phyloP scores from a whole-genome alignment of 1,140 invertebrate genomes.

The Halyomorpha halys region DNA sequence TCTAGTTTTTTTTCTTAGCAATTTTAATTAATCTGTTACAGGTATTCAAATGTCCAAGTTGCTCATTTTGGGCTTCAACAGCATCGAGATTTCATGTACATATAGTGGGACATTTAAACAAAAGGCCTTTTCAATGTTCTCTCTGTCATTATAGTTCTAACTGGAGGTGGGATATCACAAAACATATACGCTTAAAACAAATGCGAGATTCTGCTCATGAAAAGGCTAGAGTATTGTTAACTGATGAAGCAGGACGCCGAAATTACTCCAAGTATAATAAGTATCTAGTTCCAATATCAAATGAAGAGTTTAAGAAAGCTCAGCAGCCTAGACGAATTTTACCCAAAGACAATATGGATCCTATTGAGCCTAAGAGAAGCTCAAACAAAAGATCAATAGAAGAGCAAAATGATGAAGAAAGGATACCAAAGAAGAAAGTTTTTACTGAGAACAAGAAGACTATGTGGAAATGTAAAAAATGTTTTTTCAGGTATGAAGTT shows the following conservation, averaged over 20 bases:
- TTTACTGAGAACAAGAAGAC: constrained; percentile 43
- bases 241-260: constrained; percentile 77
- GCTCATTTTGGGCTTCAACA: constrained; percentile 78
- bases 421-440: constrained; percentile 32
- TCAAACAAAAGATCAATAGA: background rate
- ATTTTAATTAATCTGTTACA: constrained; percentile 18
- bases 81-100: constrained; percentile 71
- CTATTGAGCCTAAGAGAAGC: constrained; percentile 20
- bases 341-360: constrained; percentile 24
- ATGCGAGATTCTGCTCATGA: constrained; percentile 68
- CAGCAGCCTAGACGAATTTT: constrained; percentile 21
- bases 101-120: constrained; percentile 82
- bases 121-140: constrained; percentile 90
- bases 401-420: constrained; percentile 9
- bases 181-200: constrained; percentile 84
- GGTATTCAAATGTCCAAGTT: constrained; percentile 80
- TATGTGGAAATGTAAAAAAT: constrained; percentile 73
- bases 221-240: constrained; percentile 71
- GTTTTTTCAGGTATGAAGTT: constrained; percentile 57
- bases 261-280: constrained; percentile 90
- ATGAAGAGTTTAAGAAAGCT: constrained; percentile 15
- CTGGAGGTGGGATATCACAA: constrained; percentile 92
- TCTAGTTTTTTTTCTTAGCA: constrained; percentile 23
- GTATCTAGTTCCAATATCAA: constrained; percentile 51
- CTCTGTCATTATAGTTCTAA: constrained; percentile 85